phyloP scores from a whole-genome alignment of 2,888 invertebrate species.

The Apamea anceps region DNA sequence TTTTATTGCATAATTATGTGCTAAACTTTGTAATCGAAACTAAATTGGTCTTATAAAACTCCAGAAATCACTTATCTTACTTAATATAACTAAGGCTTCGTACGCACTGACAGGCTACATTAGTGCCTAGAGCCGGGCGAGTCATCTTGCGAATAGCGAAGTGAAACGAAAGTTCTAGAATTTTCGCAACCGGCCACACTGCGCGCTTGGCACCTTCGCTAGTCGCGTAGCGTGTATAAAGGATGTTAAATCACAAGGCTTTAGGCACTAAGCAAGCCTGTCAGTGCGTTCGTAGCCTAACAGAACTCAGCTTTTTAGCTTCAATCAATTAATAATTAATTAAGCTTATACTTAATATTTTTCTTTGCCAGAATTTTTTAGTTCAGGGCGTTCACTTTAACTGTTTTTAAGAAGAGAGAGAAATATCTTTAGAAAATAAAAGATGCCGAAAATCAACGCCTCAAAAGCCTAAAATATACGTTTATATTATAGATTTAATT shows the following conservation, averaged over 20 bases:
- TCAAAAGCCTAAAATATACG: background rate
- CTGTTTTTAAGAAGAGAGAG: background rate
- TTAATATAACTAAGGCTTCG: background rate
- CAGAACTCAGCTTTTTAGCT: constrained; percentile 6
- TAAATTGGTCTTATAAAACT: constrained; percentile 2
- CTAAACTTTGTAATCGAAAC: constrained; percentile 18
- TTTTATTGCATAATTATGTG: constrained; percentile 6
- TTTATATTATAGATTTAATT: too few relatives aligned
- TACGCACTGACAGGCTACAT: too few relatives aligned
- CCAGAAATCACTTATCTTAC: constrained; percentile 3
- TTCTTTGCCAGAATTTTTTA: background rate
- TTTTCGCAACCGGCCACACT: too few relatives aligned
- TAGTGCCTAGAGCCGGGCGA: too few relatives aligned
- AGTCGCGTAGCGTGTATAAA: too few relatives aligned
- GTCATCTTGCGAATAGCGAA: too few relatives aligned
- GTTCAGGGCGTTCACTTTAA: background rate
- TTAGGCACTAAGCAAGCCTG: too few relatives aligned
- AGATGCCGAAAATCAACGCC: background rate
- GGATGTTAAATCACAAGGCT: too few relatives aligned
- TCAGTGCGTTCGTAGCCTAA: background rate
- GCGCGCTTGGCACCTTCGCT: too few relatives aligned
- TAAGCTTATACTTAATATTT: constrained; percentile 1
- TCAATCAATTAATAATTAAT: constrained; percentile 14
- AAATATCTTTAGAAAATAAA: background rate
- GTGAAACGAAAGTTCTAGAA: too few relatives aligned